Evolutionary conservation across 2,888 invertebrate species (phyloP).

Genomic region (Dusona sp.): DNA sequence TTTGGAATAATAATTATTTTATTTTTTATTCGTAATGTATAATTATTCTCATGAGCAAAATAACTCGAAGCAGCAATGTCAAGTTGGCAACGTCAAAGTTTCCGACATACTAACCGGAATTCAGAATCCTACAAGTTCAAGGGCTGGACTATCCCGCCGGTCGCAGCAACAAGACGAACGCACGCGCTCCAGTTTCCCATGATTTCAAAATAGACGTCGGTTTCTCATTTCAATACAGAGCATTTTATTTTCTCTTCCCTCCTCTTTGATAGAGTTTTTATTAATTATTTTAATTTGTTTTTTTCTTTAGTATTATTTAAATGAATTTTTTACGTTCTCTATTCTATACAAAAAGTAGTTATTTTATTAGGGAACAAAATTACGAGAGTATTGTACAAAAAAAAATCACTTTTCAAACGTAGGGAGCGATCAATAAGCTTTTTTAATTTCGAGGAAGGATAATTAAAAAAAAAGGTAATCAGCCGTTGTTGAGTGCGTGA

Average conservation of each 20-base stretch:
- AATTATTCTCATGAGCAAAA: neutral
- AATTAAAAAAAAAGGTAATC: neutral
- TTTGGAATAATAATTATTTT: neutral
- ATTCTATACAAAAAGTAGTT: no score
- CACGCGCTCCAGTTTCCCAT: slow-evolving; percentile 16
- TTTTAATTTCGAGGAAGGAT: no score
- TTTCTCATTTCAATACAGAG: neutral
- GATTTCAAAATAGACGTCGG: neutral
- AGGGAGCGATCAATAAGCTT: neutral
- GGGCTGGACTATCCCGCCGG: neutral
- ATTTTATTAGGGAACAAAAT: no score
- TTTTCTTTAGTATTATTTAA: no score
- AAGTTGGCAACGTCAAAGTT: neutral
- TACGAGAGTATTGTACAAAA: neutral
- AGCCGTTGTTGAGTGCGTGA: slow-evolving; percentile 60
- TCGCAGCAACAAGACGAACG: neutral
- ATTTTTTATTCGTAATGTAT: neutral
- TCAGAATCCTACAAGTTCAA: neutral
- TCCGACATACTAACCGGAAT: slow-evolving; percentile 14
- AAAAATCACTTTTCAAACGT: neutral
- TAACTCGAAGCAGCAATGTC: neutral
- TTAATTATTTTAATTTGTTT: no score
- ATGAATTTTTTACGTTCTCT: no score
- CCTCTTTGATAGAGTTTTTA: no score
- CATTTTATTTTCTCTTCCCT: neutral